Evolutionary conservation across 2,888 invertebrate species (phyloP), one percentile per base, ranked within the genome.

Genomic region (Sussaba pulchella): DNA sequence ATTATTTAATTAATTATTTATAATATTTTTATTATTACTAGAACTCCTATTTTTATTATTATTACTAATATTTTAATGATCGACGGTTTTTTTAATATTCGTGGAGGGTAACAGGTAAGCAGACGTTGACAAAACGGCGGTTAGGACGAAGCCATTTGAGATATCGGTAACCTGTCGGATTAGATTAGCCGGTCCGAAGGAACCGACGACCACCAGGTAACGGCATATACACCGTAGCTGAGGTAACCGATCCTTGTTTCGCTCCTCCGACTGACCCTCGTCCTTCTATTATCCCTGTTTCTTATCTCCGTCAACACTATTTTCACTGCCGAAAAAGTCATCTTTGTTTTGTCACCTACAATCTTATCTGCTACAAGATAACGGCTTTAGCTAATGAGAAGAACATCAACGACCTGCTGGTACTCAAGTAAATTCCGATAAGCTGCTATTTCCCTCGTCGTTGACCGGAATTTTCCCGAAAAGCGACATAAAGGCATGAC

Each of bases 101-200:
- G n/a, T 41, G 26, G 17, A 2, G 69, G 47, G 24, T 72, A 43
- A 85, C 89, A 88, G 85, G 89, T 88, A 88, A 88, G 86, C 87
- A 84, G 85, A 86, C 87, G 82, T 85, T 84, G 86, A 89, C 89
- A 89, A 89, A 89, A 89, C 87, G 88, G 83, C 84, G 81, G 87
- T 88, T 89, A 86, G 88, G 88, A 85, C 86, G 81, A 82, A 77
- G 82, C 75, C 84, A 85, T 85, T 83, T 84, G 85, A 45, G 12
- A 54, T 89, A 89, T 87, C 85, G 84, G 84, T 88, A 85, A 88
- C 87, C 88, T 88, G 89, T 89, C 89, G 84, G 88, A 88, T 88
- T 89, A 88, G 87, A 89, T 89, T 89, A 89, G 87, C 78, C 82
- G 72, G 82, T 76, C 76, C 75, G 82, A 77, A 83, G 85, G 80